Evolutionary conservation across 2,888 invertebrate species (phyloP), one percentile per base, ranked within the genome.

Genomic region (Metallyticus violacea): DNA sequence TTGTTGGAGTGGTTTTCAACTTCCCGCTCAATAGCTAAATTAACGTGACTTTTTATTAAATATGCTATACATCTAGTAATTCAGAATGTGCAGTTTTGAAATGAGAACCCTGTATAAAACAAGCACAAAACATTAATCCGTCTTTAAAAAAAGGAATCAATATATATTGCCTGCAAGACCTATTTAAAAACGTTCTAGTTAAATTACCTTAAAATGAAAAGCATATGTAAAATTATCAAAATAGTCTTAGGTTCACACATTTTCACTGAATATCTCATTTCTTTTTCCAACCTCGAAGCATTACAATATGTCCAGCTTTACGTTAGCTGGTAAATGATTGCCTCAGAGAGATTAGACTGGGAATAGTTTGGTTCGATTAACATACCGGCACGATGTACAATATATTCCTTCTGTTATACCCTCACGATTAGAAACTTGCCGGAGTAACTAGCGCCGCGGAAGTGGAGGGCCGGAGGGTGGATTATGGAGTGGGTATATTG

Each of bases 401-500:
- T 62, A 62, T 62, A 62, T 62, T 62, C 40, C 40, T 62, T 62
- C 15, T 62, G 40, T 62, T 62, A 62, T 15, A 62, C 40, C 40
- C 15, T 62, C 40, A 62, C 40, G 40, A 62, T 62, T 62, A 62
- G 40, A 62, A 62, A 62, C 40, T 62, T 62, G 40, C 15, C 40
- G 40, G 40, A 62, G 40, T 62, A 62, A 62, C 40, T 62, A 62
- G 40, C 40, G 40, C 40, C 40, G 40, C 40, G 40, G 40, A 62
- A 62, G 40, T 62, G 40, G 82, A 15, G 76, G 82, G 76, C 82
- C 82, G 27, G 82, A 40, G 82, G 82, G 40, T 76, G 82, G 82
- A 76, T 82, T 82, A 82, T 82, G 82, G 76, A 82, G 76, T 82
- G 82, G 76, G 82, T 82, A 82, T 82, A 82, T 82, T 62, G 62